These are phyloP conservation scores for Cheiracanthium punctorium DNA, from an alignment of 2,888 invertebrate species.

Conservation along the genomic window DNA sequence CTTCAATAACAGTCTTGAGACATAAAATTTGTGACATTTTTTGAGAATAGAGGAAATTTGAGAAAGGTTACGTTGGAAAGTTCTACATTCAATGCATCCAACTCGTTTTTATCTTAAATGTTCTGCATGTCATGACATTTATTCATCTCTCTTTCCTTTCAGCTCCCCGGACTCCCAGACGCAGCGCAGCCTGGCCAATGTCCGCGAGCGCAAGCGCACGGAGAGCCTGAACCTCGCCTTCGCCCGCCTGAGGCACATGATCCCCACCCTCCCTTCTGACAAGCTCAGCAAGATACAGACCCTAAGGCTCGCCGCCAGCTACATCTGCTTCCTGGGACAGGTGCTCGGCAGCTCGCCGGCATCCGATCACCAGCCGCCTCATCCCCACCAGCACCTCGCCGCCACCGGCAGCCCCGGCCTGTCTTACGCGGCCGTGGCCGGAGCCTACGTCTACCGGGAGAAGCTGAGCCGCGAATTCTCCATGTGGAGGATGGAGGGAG, in stretches of 20 bases:
- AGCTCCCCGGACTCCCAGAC: neutral
- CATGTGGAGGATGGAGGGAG: slow-evolving; percentile 98
- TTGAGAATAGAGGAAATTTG: no score
- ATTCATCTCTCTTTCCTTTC: no score
- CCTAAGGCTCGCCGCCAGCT: slow-evolving; percentile 92
- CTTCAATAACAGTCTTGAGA: no score
- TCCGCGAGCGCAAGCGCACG: neutral
- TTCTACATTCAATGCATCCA: no score
- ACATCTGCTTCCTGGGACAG: slow-evolving; percentile 95
- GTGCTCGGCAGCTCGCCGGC: slow-evolving; percentile 79
- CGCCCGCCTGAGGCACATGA: slow-evolving; percentile 92
- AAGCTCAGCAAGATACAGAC: slow-evolving; percentile 99
- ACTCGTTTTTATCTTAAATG: no score
- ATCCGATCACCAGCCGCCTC: neutral
- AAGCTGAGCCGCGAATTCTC: slow-evolving; percentile 95
- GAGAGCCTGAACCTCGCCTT: slow-evolving; percentile 83
- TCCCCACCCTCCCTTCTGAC: slow-evolving; percentile 98
- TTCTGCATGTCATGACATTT: no score
- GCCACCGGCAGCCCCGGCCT: neutral
- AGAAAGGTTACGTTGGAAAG: no score
- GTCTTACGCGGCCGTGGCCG: neutral
- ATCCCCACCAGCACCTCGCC: no score
- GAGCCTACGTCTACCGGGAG: slow-evolving; percentile 78
- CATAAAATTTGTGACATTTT: no score
- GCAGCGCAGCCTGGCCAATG: slow-evolving; percentile 14